A percentile compares a stretch with the other conserved stretches of the same genome.
phyloP scores from a whole-genome alignment of 2,888 invertebrate genomes.

The Oegoconia quadripuncta region DNA sequence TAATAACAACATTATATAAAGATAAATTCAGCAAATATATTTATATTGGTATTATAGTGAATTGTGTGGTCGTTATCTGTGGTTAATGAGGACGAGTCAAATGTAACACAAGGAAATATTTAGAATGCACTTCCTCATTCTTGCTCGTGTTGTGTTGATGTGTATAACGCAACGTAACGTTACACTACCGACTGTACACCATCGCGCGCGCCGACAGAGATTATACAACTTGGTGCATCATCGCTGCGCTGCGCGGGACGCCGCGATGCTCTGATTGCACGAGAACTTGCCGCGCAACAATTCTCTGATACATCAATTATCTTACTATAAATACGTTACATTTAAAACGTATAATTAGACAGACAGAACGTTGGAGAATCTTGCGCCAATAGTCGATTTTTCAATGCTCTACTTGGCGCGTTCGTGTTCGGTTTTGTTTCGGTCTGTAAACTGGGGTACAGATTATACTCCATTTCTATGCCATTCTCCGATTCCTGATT shows the following conservation, averaged over 20 bases:
- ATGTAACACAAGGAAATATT: slow-evolving; percentile 68
- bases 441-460: slow-evolving; percentile 28
- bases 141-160: slow-evolving; percentile 52
- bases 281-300: slow-evolving; percentile 37
- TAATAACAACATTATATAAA: too few relatives aligned
- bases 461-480: slow-evolving; percentile 21
- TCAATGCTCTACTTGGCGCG: slow-evolving; percentile 52
- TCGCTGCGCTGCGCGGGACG: slow-evolving; percentile 5
- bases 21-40: too few relatives aligned
- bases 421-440: slow-evolving; percentile 42
- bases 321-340: slow-evolving; percentile 23
- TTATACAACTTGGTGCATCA: slow-evolving; percentile 49
- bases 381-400: slow-evolving; percentile 49
- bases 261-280: slow-evolving; percentile 65
- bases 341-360: slow-evolving; percentile 34
- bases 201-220: slow-evolving; percentile 36
- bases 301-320: slow-evolving; percentile 26
- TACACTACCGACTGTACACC: slow-evolving; percentile 31
- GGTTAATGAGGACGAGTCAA: slow-evolving; percentile 48
- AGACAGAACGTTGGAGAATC: slow-evolving; percentile 33
- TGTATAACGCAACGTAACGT: slow-evolving; percentile 47
- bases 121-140: slow-evolving; percentile 61
- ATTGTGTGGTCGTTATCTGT: slow-evolving; percentile 11
- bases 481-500: slow-evolving; percentile 17
- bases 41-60: slow-evolving; percentile 11